Conservation (phyloP, 2,888 invertebrate species). For the Galeopsomyia nigrocyanea region DNA sequence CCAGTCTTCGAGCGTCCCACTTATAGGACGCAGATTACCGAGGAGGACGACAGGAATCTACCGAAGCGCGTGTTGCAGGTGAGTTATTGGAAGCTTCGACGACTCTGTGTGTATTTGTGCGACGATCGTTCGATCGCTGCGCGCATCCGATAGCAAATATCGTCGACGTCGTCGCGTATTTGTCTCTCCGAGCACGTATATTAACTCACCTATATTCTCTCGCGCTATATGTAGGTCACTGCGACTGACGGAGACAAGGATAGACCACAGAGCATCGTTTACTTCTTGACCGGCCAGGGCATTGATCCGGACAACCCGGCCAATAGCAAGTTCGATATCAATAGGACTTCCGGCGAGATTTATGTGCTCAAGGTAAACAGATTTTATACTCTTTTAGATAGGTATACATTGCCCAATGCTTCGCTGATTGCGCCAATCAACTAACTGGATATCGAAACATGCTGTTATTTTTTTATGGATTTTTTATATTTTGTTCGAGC, state of each 20-base stretch:
- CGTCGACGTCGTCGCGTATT: slow-evolving; percentile 8
- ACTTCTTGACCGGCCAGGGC: slow-evolving; percentile 95
- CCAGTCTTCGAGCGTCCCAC: slow-evolving; percentile 96
- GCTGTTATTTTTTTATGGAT: no score
- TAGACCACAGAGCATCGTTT: slow-evolving; percentile 94
- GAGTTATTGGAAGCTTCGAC: slow-evolving; percentile 36
- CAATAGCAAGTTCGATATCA: slow-evolving; percentile 97
- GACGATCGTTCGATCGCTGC: background rate
- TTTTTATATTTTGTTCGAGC: no score
- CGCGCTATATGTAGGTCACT: slow-evolving; percentile 81
- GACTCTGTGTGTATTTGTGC: no score
- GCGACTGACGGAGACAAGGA: slow-evolving; percentile 97
- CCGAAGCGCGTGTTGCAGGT: slow-evolving; percentile 94
- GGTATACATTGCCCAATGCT: background rate
- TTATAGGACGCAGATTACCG: slow-evolving; percentile 95
- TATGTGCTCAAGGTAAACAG: slow-evolving; percentile 87
- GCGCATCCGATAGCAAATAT: slow-evolving; percentile 21
- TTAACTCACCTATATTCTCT: no score
- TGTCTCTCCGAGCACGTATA: background rate
- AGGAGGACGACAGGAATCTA: slow-evolving; percentile 94
- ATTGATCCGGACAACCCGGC: slow-evolving; percentile 95
- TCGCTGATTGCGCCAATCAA: no score
- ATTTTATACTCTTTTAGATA: background rate
- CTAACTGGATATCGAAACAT: no score
- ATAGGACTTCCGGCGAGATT: slow-evolving; percentile 95